These are phyloP conservation scores for Neoseiulus cucumeris DNA, from an alignment of 1,140 invertebrate species.

Conservation along the genomic window DNA sequence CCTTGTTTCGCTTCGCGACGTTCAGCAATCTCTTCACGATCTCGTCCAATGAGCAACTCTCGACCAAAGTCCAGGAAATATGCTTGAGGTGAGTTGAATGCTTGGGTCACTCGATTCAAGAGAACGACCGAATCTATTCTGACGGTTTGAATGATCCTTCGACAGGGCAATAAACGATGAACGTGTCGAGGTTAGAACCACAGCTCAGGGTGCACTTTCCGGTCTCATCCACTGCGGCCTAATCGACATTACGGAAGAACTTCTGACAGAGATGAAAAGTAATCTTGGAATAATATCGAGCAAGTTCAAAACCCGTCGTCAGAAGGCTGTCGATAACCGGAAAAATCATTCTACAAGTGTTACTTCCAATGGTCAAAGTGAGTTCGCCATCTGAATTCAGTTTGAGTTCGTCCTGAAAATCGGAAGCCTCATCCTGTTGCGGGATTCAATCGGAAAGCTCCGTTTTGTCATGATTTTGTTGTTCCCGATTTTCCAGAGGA, in stretches of 20 bases:
- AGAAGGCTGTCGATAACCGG: too few species aligned
- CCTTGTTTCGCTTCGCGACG: conserved; percentile 54
- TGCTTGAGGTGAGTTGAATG: conserved; percentile 17
- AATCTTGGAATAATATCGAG: neutral
- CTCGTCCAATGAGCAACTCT: conserved; percentile 34
- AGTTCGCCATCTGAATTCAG: too few species aligned
- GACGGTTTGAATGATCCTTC: conserved; percentile 30
- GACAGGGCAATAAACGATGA: conserved; percentile 43
- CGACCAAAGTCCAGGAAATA: conserved; percentile 20
- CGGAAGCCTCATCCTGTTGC: too few species aligned
- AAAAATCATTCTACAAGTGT: too few species aligned
- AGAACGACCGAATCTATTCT: too few species aligned
- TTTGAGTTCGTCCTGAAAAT: too few species aligned
- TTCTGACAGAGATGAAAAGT: conserved; percentile 20
- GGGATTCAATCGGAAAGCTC: too few species aligned
- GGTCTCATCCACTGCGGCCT: conserved; percentile 69
- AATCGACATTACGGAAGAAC: conserved; percentile 32
- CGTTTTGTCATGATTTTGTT: too few species aligned
- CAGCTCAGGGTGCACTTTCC: conserved; percentile 55
- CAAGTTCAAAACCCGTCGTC: neutral
- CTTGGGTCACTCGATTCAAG: too few species aligned
- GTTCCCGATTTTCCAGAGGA: too few species aligned
- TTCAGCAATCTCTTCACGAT: conserved; percentile 63
- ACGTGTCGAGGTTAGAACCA: conserved; percentile 42
- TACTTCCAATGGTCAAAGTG: too few species aligned